phyloP scores from a whole-genome alignment of 2,113 vertebrate genomes.

The Cryptoleucopteryx plumbea region DNA sequence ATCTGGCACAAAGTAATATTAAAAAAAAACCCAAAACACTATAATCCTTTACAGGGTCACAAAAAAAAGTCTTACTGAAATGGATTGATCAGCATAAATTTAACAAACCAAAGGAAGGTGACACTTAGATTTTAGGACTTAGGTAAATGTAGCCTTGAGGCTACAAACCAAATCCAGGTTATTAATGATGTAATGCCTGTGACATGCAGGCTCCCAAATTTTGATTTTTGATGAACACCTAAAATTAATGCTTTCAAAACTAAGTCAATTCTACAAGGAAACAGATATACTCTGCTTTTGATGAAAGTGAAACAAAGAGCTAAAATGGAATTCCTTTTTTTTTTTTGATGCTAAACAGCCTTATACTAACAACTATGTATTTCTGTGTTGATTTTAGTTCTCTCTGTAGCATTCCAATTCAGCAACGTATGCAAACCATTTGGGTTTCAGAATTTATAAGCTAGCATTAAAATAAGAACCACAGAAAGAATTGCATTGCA shows the following conservation, averaged over 20 bases:
- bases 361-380: not conserved
- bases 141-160: not conserved
- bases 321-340: not conserved
- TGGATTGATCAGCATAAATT: not conserved
- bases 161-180: not conserved
- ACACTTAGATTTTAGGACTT: not conserved
- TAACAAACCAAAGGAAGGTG: not conserved
- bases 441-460: not conserved
- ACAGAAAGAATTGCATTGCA: not conserved
- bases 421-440: not conserved
- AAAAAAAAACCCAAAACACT: not conserved
- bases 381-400: not conserved
- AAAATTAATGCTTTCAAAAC: not conserved
- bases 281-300: not conserved
- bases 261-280: not conserved
- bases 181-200: not conserved
- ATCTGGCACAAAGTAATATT: not conserved
- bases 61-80: not conserved
- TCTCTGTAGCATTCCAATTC: not conserved
- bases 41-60: not conserved
- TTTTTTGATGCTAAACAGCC: not conserved
- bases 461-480: not conserved
- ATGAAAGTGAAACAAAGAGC: not conserved
- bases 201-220: not conserved
- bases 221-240: not conserved